phyloP scores from a whole-genome alignment of 2,797 vertebrate genomes.

The Tarsius wallacei region DNA sequence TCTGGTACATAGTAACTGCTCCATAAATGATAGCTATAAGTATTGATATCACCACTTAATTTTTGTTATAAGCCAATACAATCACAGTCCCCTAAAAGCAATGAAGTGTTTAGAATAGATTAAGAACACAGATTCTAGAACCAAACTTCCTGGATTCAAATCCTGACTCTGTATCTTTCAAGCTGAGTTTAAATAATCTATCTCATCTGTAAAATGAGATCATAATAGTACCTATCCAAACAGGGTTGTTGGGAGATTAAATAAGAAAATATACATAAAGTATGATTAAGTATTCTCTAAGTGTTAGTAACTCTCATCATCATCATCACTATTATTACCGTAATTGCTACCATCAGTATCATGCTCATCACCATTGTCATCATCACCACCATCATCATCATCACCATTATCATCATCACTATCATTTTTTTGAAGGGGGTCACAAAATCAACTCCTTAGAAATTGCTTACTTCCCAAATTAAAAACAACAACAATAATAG shows the following conservation, averaged over 20 bases:
- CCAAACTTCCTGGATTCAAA: background rate
- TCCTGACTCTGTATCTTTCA: conserved; percentile 3
- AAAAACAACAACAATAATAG: background rate
- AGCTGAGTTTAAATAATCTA: background rate
- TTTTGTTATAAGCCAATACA: conserved; percentile 32
- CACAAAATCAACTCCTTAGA: background rate
- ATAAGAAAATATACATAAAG: background rate
- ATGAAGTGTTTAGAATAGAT: background rate
- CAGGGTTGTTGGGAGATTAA: background rate
- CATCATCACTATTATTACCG: background rate
- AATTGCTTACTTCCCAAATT: background rate
- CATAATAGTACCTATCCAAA: background rate
- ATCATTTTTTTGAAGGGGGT: background rate
- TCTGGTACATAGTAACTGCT: background rate
- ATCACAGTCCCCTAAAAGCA: background rate
- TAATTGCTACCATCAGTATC: background rate
- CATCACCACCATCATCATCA: too few species aligned
- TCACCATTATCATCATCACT: background rate
- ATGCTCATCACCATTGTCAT: background rate
- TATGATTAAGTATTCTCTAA: background rate
- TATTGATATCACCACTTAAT: background rate
- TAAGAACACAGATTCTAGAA: background rate
- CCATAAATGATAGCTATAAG: background rate
- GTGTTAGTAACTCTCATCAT: background rate
- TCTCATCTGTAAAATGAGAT: background rate